phyloP scores from a whole-genome alignment of 2,113 vertebrate genomes.

The Solea senegalensis region DNA sequence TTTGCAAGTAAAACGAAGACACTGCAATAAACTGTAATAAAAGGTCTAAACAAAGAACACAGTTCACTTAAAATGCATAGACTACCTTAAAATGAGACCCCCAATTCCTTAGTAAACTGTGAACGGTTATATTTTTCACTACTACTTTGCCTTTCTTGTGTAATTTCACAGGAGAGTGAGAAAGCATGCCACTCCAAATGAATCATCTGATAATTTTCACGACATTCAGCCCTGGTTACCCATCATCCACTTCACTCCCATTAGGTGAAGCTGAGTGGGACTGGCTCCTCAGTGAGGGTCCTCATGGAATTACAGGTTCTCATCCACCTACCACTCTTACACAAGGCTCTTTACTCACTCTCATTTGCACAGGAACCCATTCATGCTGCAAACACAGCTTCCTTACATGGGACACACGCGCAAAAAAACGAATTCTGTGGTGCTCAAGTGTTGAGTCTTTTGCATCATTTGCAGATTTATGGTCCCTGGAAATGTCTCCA shows the following conservation, averaged over 20 bases:
- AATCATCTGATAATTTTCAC: conserved; percentile 44
- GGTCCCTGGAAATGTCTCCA: conserved; percentile 8
- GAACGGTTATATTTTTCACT: neutral
- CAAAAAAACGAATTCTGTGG: conserved; percentile 26
- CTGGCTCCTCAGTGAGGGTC: conserved; percentile 56
- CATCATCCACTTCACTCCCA: conserved; percentile 66
- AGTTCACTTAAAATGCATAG: neutral
- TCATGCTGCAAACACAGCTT: conserved; percentile 14
- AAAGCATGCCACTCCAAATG: conserved; percentile 7
- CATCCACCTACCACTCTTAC: conserved; percentile 59
- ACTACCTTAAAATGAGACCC: neutral
- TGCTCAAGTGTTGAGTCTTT: conserved; percentile 30
- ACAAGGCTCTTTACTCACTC: conserved; percentile 27
- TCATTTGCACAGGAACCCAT: conserved; percentile 22
- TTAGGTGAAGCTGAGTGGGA: conserved; percentile 57
- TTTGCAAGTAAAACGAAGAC: no score
- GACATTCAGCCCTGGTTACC: conserved; percentile 42
- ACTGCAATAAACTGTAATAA: neutral
- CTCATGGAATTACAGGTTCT: conserved; percentile 41
- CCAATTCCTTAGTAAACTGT: neutral
- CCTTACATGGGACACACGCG: conserved; percentile 33
- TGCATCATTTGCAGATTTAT: conserved; percentile 15
- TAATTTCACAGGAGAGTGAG: conserved; percentile 13
- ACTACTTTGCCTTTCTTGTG: conserved; percentile 14
- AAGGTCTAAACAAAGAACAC: neutral